These are phyloP conservation scores for Gastrophryne carolinensis DNA, from an alignment of 2,797 vertebrate genomes.

Conservation along the genomic window DNA sequence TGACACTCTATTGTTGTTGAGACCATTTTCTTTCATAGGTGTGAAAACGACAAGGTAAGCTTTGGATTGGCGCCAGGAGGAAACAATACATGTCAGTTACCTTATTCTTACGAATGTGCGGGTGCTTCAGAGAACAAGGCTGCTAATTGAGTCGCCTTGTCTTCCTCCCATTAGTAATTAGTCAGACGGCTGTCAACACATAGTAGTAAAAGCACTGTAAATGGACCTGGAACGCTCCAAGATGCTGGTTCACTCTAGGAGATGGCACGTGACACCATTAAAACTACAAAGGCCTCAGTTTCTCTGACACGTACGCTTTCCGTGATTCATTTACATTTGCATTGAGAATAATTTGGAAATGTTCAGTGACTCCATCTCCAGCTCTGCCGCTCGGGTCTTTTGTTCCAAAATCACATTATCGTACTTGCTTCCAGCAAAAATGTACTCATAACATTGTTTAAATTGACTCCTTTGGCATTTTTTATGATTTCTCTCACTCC, in stretches of 20 bases:
- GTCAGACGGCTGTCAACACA: slow-evolving; percentile 20
- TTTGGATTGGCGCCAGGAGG: slow-evolving; percentile 3
- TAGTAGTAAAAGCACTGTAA: background rate
- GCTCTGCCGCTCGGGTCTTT: slow-evolving; percentile 18
- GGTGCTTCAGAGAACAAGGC: slow-evolving; percentile 14
- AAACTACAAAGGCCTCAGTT: background rate
- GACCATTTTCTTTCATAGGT: background rate
- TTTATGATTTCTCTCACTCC: background rate
- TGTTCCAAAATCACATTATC: slow-evolving; percentile 40
- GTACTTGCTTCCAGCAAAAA: slow-evolving; percentile 36
- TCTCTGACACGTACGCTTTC: slow-evolving; percentile 32
- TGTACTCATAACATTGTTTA: slow-evolving; percentile 2
- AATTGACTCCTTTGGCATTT: slow-evolving; percentile 27
- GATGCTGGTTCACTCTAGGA: slow-evolving; percentile 16
- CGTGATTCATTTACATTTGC: slow-evolving; percentile 23
- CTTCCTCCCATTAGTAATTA: slow-evolving; percentile 29
- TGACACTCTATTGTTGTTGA: background rate
- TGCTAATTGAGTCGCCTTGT: slow-evolving; percentile 26
- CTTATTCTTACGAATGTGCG: slow-evolving; percentile 6
- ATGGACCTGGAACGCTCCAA: background rate
- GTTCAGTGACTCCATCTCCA: slow-evolving; percentile 23
- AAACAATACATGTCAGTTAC: background rate
- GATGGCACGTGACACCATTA: slow-evolving; percentile 19
- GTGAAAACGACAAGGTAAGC: background rate
- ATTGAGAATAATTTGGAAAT: slow-evolving; percentile 33